phyloP scores from a whole-genome alignment of 23 tunicate species.

The Trididemnum clinides region DNA sequence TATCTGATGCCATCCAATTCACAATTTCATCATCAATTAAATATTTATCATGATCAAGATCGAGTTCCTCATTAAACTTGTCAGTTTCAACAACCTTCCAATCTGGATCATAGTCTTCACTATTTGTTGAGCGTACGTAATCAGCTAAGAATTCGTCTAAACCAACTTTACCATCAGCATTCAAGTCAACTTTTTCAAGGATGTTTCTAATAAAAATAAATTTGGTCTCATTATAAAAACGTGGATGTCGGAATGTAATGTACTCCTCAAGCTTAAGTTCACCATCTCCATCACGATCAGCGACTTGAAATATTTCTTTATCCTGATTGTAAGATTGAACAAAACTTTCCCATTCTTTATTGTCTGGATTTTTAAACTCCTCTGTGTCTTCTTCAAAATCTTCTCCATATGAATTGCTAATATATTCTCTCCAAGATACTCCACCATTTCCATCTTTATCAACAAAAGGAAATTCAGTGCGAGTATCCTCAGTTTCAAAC shows the following conservation, averaged over 20 bases:
- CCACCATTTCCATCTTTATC: conserved; percentile 54
- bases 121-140: conserved; percentile 1
- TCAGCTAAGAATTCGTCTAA: conserved; percentile 43
- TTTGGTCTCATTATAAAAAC: conserved; percentile 6
- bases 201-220: conserved; percentile 30
- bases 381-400: conserved; percentile 50
- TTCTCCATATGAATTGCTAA: conserved; percentile 38
- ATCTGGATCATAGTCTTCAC: conserved; percentile 46
- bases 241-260: conserved; percentile 67
- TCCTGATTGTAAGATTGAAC: conserved; percentile 49
- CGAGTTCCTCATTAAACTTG: conserved; percentile 69
- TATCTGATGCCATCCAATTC: conserved; percentile 76
- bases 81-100: conserved; percentile 65
- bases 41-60: conserved; percentile 38
- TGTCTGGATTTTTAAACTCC: conserved; percentile 31
- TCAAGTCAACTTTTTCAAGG: conserved; percentile 33
- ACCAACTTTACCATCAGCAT: conserved; percentile 41
- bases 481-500: conserved; percentile 63
- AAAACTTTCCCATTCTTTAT: conserved; percentile 47
- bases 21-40: conserved; percentile 70
- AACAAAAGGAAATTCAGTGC: conserved; percentile 33
- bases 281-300: conserved; percentile 48
- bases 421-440: conserved; percentile 61
- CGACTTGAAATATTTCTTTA: conserved; percentile 51
- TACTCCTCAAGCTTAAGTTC: conserved; percentile 40